Percentiles rank a stretch among this genome's conserved stretches.
Conservation (phyloP, 2,888 invertebrate genomes). For the Pyralis farinalis region DNA sequence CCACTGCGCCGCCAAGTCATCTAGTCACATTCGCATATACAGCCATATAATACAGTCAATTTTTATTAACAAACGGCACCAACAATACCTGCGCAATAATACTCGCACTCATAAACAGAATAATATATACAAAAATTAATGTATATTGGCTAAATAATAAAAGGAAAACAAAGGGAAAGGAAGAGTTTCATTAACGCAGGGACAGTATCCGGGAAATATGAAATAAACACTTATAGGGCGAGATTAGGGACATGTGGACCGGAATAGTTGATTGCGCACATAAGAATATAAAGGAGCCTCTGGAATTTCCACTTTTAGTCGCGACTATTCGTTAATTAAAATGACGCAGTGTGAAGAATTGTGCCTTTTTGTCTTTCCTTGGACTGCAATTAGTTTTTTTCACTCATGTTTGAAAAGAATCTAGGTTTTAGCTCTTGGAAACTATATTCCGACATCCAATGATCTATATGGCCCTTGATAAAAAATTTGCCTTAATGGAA, state of each 20-base stretch:
- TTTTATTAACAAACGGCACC: neutral
- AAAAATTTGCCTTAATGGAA: too few relatives aligned
- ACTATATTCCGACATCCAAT: neutral
- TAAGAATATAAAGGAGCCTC: constrained; percentile 2
- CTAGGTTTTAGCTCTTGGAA: neutral
- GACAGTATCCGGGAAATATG: constrained; percentile 46
- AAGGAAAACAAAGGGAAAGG: constrained; percentile 36
- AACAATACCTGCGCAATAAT: neutral
- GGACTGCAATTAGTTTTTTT: constrained; percentile 4
- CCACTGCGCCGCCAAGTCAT: too few relatives aligned
- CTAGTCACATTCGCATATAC: too few relatives aligned
- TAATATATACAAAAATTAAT: constrained; percentile 3
- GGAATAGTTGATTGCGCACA: constrained; percentile 23
- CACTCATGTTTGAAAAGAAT: neutral
- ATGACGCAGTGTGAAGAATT: constrained; percentile 7
- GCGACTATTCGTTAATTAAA: constrained; percentile 7
- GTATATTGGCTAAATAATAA: constrained; percentile 12
- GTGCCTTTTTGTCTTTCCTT: constrained; percentile 1
- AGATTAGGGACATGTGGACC: constrained; percentile 32
- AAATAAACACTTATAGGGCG: constrained; percentile 48
- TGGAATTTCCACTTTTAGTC: neutral
- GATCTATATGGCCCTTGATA: neutral
- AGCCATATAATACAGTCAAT: neutral
- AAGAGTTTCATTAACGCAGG: constrained; percentile 50
- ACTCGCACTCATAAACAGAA: too few relatives aligned